Conservation (phyloP, 2,113 vertebrate species). For the Phalacrocorax carbo region DNA sequence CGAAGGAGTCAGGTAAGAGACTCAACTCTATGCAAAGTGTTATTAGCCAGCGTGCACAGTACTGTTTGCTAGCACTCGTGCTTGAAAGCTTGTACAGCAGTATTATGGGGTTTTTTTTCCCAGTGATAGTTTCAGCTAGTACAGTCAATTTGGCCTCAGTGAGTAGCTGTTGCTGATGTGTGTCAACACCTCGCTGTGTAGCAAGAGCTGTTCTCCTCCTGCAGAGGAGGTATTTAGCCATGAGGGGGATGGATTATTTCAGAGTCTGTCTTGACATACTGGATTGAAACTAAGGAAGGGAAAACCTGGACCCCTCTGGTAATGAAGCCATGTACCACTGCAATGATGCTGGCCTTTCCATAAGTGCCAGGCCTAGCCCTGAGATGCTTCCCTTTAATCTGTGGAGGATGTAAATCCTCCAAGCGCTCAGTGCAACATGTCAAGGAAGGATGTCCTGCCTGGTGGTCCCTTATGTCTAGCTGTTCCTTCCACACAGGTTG, state of each 20-base stretch:
- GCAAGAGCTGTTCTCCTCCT: not conserved
- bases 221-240: not conserved
- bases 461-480: not conserved
- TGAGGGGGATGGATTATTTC: not conserved
- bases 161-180: not conserved
- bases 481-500: not conserved
- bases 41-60: not conserved
- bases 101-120: rapidly evolving
- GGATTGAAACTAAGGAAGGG: not conserved
- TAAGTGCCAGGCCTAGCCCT: not conserved
- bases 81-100: not conserved
- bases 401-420: not conserved
- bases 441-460: not conserved
- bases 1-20: conserved; percentile 94
- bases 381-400: not conserved
- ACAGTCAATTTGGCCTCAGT: not conserved
- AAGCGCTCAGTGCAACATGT: rapidly evolving
- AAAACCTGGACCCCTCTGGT: not conserved
- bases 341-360: not conserved
- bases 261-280: not conserved
- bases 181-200: not conserved
- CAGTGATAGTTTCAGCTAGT: not conserved
- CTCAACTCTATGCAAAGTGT: not conserved
- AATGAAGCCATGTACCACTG: not conserved
- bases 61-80: rapidly evolving